Base-by-base conservation (phyloP, 2,797 vertebrate genomes). In the Rhynchonycteris naso region DNA sequence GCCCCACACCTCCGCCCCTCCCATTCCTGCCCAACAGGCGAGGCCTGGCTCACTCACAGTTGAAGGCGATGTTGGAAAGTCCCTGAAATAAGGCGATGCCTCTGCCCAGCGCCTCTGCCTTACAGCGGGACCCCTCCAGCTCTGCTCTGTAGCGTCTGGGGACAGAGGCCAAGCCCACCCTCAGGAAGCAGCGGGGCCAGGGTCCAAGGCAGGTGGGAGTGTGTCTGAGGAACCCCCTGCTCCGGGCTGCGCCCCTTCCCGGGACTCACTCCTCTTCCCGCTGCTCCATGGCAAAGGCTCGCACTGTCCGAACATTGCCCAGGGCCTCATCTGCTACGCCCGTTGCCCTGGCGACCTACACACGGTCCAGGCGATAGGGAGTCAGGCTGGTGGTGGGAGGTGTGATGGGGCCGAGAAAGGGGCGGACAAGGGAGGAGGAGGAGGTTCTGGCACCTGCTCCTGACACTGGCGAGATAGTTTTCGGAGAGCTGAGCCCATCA, bases 1-100 rank as follows among this genome's bases (percentile, higher is more conserved):
- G 69, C 21, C 52, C 43, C 43, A 6, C 43, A 5, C 43, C 71
- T 69, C 7, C 3, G 4, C 47, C 21, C n/a, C 66, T 30, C 61
- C 16, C 5, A 5, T 19, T 30, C 13, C 30, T 5, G 2, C 61
- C 61, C 61, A 16, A 11, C 0, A 1, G 11, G n/a, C 1, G 7
- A 1, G 61, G 19, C 18, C 28, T 18, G 4, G 7, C 19, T 28
- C 59, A 97, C 99, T 99, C 97, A 99, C 99, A 99, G 66, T 99
- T 99, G 81, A 99, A 98, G 0, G 99, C 98, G 1, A 99, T 88
- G 97, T 99, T 99, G 85, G 99, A 99, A 66, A 99, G 97, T 68
- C 99, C 99, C 96, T 99, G 99, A 97, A 99, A 99, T 95, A 99
- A 89, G 0, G 99, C 99, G 0, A 99, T 99, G 95, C 99, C 99